Base-by-base conservation (phyloP, 2,888 invertebrate genomes). In the Cloeon dipterum region DNA sequence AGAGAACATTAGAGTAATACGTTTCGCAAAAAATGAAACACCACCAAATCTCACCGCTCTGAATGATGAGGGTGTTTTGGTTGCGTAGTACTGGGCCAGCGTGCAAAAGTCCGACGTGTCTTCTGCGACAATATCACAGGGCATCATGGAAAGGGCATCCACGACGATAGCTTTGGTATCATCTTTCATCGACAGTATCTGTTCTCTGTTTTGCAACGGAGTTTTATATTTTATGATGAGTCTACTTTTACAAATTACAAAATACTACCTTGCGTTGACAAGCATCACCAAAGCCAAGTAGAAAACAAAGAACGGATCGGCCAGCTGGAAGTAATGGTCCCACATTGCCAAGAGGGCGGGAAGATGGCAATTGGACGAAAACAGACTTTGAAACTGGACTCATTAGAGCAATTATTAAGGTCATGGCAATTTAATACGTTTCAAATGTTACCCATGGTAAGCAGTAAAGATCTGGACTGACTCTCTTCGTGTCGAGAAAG, bases 51-150 rank as follows among this genome's bases (percentile, higher is more conserved):
- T 43, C 42, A 65, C 93, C 49, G 79, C 77, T 51, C 86, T 71
- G 54, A 93, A 93, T 19, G 91, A 89, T 42, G 74, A 70, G 2
- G 94, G 94, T 7, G 96, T 96, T 59, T 83, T 83, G 42, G 81
- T 61, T 13, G 85, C 77, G 60, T 96, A 94, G 59, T 91, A 91
- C 55, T 88, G 82, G n/a, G 94, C 89, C 44, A 98, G 61, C 3
- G 89, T 82, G 59, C 93, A 91, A 56, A 98, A 93, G 57, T 98
- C 98, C 5, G 81, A 74, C 8, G 96, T 85, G 62, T 98, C 98
- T 50, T 88, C 89, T 1, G 79, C 76, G 56, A 86, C 85, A 45
- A 98, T 59, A 38, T 81, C 83, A 48, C 74, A 73, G 8, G 89
- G 88, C 73, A 83, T 75, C 45, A 70, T 67, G 36, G 66, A 59